phyloP scores from a whole-genome alignment of 2,113 vertebrate species.

The Zingel zingel region DNA sequence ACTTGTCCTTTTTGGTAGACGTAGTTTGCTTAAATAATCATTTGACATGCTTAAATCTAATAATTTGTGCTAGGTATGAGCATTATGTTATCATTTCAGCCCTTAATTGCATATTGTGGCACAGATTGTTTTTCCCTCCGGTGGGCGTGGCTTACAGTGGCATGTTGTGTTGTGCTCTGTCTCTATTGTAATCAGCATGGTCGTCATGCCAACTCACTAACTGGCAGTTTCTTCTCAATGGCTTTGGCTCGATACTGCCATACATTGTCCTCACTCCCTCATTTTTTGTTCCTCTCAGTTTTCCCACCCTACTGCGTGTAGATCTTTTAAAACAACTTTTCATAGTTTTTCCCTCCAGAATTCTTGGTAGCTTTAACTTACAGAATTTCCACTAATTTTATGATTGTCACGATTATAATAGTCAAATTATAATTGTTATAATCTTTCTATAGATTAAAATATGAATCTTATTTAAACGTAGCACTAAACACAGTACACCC shows the following conservation, averaged over 20 bases:
- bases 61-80: no score
- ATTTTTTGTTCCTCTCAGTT: not conserved
- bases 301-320: not conserved
- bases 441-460: not conserved
- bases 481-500: not conserved
- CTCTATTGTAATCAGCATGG: no score
- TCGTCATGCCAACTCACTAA: not conserved
- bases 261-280: no score
- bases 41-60: no score
- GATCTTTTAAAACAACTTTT: not conserved
- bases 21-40: no score
- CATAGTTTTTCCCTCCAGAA: not conserved
- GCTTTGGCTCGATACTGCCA: not conserved
- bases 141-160: no score
- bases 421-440: not conserved
- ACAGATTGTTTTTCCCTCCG: no score
- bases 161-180: no score
- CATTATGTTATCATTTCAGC: no score
- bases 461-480: not conserved
- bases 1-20: no score
- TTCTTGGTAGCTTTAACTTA: not conserved
- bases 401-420: not conserved
- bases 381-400: not conserved
- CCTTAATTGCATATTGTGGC: no score
- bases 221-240: not conserved